These are phyloP conservation scores for Ostrea denselamellosa DNA, from an alignment of 1,140 invertebrate species.

Conservation along the genomic window DNA sequence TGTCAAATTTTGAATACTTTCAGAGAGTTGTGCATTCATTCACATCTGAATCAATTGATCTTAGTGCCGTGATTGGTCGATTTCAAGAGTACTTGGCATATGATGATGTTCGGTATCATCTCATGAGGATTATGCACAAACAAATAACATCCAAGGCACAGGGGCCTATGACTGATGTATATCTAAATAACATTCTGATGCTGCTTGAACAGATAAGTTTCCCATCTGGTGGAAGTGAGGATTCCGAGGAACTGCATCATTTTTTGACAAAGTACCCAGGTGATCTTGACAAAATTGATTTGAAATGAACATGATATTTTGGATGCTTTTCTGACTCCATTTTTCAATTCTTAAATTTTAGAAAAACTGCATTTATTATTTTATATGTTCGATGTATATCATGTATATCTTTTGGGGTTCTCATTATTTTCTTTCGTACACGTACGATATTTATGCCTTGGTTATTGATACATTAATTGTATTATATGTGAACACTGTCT, in stretches of 20 bases:
- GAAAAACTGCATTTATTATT: too few species aligned
- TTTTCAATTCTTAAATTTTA: too few species aligned
- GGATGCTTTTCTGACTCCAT: too few species aligned
- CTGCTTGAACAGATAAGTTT: slow-evolving; percentile 66
- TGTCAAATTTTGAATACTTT: background rate
- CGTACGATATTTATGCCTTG: too few species aligned
- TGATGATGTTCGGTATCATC: slow-evolving; percentile 81
- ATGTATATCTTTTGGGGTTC: too few species aligned
- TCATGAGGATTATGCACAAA: slow-evolving; percentile 77
- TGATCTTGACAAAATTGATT: slow-evolving; percentile 9
- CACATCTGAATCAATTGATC: slow-evolving; percentile 71
- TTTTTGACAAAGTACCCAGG: slow-evolving; percentile 62
- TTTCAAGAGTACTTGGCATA: slow-evolving; percentile 84
- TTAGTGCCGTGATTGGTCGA: slow-evolving; percentile 80
- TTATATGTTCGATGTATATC: too few species aligned
- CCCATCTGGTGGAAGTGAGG: slow-evolving; percentile 55
- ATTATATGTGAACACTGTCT: too few species aligned
- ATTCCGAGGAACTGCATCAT: slow-evolving; percentile 46
- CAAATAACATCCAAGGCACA: slow-evolving; percentile 73
- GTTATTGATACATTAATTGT: too few species aligned
- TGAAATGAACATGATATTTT: too few species aligned
- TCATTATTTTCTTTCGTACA: too few species aligned
- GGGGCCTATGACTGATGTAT: slow-evolving; percentile 56
- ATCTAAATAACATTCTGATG: slow-evolving; percentile 61
- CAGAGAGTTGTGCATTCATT: slow-evolving; percentile 39